phyloP scores from a whole-genome alignment of 2,797 vertebrate species.

The Propithecus deckenii region DNA sequence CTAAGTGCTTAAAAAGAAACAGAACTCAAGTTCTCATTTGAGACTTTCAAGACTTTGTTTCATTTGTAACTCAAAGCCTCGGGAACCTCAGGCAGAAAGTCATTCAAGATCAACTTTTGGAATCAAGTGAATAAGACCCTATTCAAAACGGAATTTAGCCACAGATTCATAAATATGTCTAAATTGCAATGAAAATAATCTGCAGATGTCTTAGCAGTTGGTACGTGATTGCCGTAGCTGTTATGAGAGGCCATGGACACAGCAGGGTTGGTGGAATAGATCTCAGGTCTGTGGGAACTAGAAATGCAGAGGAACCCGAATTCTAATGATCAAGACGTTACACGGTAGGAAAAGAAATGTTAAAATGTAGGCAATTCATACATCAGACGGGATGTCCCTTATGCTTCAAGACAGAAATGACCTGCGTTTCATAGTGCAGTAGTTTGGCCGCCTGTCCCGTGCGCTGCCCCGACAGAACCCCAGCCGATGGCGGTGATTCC shows the following conservation, averaged over 20 bases:
- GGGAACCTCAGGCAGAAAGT: not conserved
- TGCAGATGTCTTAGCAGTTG: not conserved
- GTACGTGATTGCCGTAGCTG: not conserved
- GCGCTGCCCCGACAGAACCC: not conserved
- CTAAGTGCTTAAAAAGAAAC: not conserved
- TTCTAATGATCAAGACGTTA: not conserved
- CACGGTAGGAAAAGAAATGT: not conserved
- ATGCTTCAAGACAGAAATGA: not conserved
- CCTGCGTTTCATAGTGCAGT: not conserved
- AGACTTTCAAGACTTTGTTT: not conserved
- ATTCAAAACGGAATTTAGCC: not conserved
- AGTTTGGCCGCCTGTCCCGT: not conserved
- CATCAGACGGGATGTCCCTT: not conserved
- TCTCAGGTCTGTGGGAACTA: not conserved
- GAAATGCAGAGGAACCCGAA: no score
- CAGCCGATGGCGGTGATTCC: not conserved
- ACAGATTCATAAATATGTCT: not conserved
- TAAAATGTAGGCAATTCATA: not conserved
- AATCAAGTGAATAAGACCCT: not conserved
- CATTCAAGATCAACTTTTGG: not conserved
- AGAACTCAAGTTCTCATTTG: not conserved
- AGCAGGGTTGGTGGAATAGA: not conserved
- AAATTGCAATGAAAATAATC: not conserved
- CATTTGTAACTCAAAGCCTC: not conserved
- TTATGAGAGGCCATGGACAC: not conserved